phyloP scores from a whole-genome alignment of 2,888 invertebrate species.

The Tanytarsus gracilentus region DNA sequence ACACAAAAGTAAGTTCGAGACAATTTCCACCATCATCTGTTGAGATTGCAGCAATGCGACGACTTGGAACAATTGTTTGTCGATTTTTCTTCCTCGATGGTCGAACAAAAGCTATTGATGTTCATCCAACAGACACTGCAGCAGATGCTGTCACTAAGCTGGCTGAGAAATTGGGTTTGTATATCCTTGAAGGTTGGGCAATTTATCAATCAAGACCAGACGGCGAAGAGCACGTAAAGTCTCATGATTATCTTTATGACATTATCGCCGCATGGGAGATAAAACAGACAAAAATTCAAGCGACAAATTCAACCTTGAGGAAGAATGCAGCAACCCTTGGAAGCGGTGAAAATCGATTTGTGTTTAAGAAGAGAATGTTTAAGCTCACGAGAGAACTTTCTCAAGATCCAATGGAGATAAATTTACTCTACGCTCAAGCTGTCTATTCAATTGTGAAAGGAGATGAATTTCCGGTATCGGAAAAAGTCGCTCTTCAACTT shows the following conservation, averaged over 20 bases:
- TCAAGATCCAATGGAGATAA: conserved; percentile 91
- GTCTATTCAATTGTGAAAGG: conserved; percentile 91
- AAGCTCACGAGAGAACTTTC: conserved; percentile 80
- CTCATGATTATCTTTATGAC: conserved; percentile 87
- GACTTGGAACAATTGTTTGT: conserved; percentile 85
- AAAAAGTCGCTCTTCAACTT: conserved; percentile 86
- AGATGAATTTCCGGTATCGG: conserved; percentile 91
- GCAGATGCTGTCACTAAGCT: conserved; percentile 81
- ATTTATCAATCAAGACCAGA: conserved; percentile 83
- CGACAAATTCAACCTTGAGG: conserved; percentile 47
- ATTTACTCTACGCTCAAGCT: conserved; percentile 87
- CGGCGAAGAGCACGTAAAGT: conserved; percentile 81
- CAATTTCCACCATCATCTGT: conserved; percentile 83
- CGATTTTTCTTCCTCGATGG: conserved; percentile 92
- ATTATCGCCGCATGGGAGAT: conserved; percentile 92
- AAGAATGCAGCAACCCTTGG: conserved; percentile 60
- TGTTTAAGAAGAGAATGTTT: conserved; percentile 85
- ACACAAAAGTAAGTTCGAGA: conserved; percentile 70
- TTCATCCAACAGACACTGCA: conserved; percentile 90
- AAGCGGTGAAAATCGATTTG: conserved; percentile 82
- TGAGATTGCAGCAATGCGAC: conserved; percentile 86
- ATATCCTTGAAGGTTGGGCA: conserved; percentile 86
- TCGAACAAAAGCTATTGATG: conserved; percentile 88
- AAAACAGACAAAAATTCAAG: conserved; percentile 52
- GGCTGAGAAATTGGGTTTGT: conserved; percentile 77